Evolutionary conservation across 92 coral and sea anemone species (phyloP).

Genomic region (Parazoanthus darwini): DNA sequence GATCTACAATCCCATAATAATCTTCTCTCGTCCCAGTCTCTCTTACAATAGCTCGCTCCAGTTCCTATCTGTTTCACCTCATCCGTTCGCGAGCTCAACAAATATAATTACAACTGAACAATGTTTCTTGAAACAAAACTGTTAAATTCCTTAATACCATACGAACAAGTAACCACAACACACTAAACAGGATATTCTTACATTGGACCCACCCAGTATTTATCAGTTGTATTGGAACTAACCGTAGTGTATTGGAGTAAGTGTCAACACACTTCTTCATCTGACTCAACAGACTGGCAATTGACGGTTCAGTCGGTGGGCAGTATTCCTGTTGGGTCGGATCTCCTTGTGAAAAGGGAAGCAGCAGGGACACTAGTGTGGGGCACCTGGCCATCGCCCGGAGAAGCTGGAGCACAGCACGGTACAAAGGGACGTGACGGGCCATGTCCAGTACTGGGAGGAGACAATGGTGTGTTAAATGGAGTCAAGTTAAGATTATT

Average conservation of each 20-base stretch:
- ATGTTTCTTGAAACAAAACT: too few relatives aligned
- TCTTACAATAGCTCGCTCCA: too few relatives aligned
- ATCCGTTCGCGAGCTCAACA: too few relatives aligned
- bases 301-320: slow-evolving; percentile 60
- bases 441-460: slow-evolving; percentile 95
- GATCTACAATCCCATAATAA: too few relatives aligned
- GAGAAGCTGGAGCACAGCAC: slow-evolving; percentile 85
- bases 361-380: slow-evolving; percentile 75
- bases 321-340: slow-evolving; percentile 31
- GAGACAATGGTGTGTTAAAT: not conserved
- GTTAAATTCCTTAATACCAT: not conserved
- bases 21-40: too few relatives aligned
- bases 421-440: slow-evolving; percentile 98
- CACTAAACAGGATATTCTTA: not conserved
- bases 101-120: too few relatives aligned
- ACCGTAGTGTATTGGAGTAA: slow-evolving; percentile 92
- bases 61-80: too few relatives aligned
- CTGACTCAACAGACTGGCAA: slow-evolving; percentile 86
- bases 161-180: not conserved
- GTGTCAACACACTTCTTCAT: slow-evolving; percentile 99
- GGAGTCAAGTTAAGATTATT: too few relatives aligned
- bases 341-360: slow-evolving; percentile 57
- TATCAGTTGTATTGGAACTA: not conserved
- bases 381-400: slow-evolving; percentile 94
- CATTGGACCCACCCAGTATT: not conserved